Base-by-base conservation (phyloP, 2,113 vertebrate genomes). In the Caracal caracal region DNA sequence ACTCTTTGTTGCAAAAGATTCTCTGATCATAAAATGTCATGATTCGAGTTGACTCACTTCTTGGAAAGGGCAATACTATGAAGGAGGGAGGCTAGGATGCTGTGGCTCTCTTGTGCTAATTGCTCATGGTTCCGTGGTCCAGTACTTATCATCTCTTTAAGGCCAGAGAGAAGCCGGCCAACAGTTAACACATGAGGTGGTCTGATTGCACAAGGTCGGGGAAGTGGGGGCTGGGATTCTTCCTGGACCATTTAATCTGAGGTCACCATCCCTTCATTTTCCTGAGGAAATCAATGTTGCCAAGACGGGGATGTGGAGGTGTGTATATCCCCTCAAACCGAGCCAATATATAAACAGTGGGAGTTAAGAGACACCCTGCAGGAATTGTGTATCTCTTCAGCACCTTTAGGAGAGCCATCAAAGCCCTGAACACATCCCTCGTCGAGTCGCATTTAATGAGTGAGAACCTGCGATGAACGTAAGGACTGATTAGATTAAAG, bases 111-210 rank as follows among this genome's bases (percentile, higher is more conserved):
- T 9, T 15, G 6, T 9, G 40, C 15, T 24, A 1, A 20, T 33
- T 2, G 1, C 70, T 51, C 33, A 0, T 1, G 56, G 10, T 17
- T 9, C 51, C 1, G 0, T 12, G 9, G 10, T 16, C 17, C 0
- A 0, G 22, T 33, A 15, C 37, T 26, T 10, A 37, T 28, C 84
- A 28, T 40, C 82, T 84, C 17, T 2, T 1, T 6, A 47, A 40
- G n/a, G 56, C 49, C 89, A 78, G 68, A 33, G n/a, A 87, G 56
- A 43, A 70, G 66, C 40, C 33, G 24, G 28, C 40, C 10, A 15
- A 40, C 68, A 59, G 70, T 7, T 80, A 51, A n/a, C 37, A 43
- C 28, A 22, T 9, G 33, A 12, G 20, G 49, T 0, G 0, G 5
- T 33, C n/a, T 37, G 30, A 17, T 26, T 22, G 26, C 1, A 43